Evolutionary conservation across 2,113 vertebrate genomes (phyloP).

Genomic region (Gnathonemus echidnorhynchus): DNA sequence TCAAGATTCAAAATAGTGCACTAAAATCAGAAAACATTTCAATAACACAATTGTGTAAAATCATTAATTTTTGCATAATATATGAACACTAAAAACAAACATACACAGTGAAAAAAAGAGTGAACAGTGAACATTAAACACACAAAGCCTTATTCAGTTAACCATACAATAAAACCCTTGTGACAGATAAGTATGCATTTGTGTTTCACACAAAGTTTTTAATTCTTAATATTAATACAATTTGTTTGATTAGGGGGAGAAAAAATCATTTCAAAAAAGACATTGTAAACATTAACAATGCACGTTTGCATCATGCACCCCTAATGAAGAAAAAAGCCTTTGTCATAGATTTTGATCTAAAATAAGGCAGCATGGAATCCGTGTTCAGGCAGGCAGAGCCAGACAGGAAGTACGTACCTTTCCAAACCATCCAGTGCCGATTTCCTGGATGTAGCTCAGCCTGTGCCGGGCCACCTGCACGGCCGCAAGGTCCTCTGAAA

Average conservation of each 20-base stretch:
- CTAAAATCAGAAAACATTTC: neutral
- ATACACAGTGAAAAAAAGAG: neutral
- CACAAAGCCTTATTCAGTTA: neutral
- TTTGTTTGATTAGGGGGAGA: neutral
- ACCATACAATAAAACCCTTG: neutral
- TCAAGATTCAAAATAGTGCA: neutral
- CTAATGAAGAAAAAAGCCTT: neutral
- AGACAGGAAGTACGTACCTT: conserved; percentile 64
- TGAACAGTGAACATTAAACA: neutral
- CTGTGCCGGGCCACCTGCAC: conserved; percentile 80
- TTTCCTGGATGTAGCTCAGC: conserved; percentile 96
- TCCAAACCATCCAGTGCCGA: conserved; percentile 94
- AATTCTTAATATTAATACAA: neutral
- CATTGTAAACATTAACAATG: neutral
- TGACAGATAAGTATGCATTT: neutral
- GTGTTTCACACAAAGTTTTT: neutral
- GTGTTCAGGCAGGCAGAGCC: neutral
- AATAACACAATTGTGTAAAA: neutral
- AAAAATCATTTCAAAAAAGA: neutral
- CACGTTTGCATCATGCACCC: neutral
- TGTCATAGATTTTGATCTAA: neutral
- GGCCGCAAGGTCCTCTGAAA: conserved; percentile 72
- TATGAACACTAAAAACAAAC: neutral
- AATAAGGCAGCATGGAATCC: neutral
- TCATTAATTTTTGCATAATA: neutral